Percentiles rank a stretch among this genome's conserved stretches.
Conservation (phyloP, 2,888 invertebrate genomes). For the Brachyopa scutellaris region DNA sequence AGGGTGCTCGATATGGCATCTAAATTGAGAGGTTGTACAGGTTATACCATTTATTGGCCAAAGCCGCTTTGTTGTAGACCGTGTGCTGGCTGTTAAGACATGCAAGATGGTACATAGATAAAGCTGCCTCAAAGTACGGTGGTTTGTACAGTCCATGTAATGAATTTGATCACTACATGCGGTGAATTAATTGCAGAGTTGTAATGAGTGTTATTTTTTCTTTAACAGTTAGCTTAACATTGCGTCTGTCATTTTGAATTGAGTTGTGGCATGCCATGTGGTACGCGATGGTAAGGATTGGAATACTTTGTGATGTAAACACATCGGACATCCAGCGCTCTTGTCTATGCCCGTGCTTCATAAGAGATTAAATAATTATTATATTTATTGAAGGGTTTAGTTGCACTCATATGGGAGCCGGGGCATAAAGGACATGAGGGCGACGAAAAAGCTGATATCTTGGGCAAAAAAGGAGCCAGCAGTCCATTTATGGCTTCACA, state of each 20-base stretch:
- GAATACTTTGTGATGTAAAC: too few relatives aligned
- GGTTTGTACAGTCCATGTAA: slow-evolving; percentile 35
- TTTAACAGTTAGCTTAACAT: neutral
- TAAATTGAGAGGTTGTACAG: slow-evolving; percentile 54
- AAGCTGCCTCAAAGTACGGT: slow-evolving; percentile 10
- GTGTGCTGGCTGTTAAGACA: slow-evolving; percentile 21
- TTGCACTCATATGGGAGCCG: too few relatives aligned
- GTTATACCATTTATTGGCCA: slow-evolving; percentile 21
- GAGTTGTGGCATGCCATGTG: neutral
- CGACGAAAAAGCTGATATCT: too few relatives aligned
- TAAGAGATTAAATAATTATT: too few relatives aligned
- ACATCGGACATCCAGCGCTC: too few relatives aligned
- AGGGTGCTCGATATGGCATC: slow-evolving; percentile 40
- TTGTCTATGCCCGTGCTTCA: too few relatives aligned
- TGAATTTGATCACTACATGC: slow-evolving; percentile 39
- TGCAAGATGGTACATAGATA: slow-evolving; percentile 34
- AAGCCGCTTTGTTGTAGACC: slow-evolving; percentile 17
- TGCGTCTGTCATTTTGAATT: neutral
- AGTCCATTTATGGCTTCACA: too few relatives aligned
- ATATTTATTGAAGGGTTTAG: too few relatives aligned
- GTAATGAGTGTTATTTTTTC: slow-evolving; percentile 33
- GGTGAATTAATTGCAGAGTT: slow-evolving; percentile 32
- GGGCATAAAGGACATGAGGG: too few relatives aligned
- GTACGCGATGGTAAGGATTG: too few relatives aligned
- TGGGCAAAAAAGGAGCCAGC: too few relatives aligned